These are phyloP conservation scores for Butorides virescens DNA, from an alignment of 2,113 vertebrate species.

Conservation along the genomic window DNA sequence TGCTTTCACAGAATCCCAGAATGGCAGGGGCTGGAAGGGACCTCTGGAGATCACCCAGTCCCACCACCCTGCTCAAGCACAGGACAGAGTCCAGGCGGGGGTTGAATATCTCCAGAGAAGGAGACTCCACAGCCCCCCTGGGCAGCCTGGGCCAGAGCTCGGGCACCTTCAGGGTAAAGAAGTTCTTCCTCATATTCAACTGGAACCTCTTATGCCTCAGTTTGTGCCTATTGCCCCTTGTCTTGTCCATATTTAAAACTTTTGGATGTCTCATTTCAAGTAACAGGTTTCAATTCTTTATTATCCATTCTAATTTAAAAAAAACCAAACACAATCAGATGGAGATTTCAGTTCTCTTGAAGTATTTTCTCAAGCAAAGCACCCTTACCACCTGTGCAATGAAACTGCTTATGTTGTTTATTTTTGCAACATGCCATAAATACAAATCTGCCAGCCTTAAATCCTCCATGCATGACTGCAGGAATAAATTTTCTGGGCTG, in stretches of 20 bases:
- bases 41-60: too few relatives aligned
- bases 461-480: neutral
- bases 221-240: too few relatives aligned
- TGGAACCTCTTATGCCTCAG: too few relatives aligned
- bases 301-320: neutral
- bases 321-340: too few relatives aligned
- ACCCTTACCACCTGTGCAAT: neutral
- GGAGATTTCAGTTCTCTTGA: neutral
- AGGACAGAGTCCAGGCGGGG: too few relatives aligned
- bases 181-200: too few relatives aligned
- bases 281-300: neutral
- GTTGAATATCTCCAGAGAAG: too few relatives aligned
- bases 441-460: neutral
- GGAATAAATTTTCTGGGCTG: neutral
- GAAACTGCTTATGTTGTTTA: neutral
- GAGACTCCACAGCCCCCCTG: too few relatives aligned
- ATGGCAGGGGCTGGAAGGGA: too few relatives aligned
- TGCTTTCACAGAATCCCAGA: neutral
- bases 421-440: conserved; percentile 1
- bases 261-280: neutral
- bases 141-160: too few relatives aligned
- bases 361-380: neutral
- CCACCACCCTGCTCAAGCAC: too few relatives aligned
- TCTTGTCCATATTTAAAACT: neutral
- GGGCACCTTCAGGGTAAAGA: too few relatives aligned